These are phyloP conservation scores for Propithecus deckenii DNA, from an alignment of 2,797 vertebrate genomes.

Conservation along the genomic window DNA sequence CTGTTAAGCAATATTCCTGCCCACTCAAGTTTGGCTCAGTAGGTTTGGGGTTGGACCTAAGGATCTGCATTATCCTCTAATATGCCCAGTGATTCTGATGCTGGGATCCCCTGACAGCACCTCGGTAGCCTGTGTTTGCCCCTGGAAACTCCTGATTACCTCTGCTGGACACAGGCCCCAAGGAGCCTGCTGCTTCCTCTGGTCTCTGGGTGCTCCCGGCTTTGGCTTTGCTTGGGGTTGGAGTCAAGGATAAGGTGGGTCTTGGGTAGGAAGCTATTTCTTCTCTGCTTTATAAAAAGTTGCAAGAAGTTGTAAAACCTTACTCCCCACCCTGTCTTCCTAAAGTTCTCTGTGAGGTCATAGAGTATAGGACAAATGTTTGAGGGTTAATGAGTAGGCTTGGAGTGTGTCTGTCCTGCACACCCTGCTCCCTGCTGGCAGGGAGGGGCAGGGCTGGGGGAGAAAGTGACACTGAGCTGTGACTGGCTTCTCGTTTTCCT, in stretches of 20 bases:
- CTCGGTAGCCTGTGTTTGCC: neutral
- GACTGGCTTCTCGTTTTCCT: slow-evolving; percentile 66
- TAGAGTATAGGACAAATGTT: neutral
- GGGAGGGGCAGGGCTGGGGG: neutral
- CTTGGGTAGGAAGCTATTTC: neutral
- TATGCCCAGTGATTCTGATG: neutral
- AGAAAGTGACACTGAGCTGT: slow-evolving; percentile 54
- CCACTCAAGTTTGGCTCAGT: neutral
- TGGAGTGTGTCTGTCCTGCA: neutral
- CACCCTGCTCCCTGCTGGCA: neutral
- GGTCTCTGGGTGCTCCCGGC: neutral
- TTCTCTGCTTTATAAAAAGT: neutral
- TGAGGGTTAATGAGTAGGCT: neutral
- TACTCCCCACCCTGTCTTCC: neutral
- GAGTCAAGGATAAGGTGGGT: neutral
- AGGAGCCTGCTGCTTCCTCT: neutral
- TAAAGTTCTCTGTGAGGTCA: neutral
- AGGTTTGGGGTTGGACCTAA: neutral
- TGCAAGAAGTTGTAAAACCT: neutral
- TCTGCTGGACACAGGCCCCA: neutral
- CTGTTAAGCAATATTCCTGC: neutral
- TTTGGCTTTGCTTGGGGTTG: neutral
- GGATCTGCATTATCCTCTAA: neutral
- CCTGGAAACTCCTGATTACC: neutral
- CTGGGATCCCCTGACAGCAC: neutral